A percentile compares a stretch with the other conserved stretches of the same genome.
phyloP scores from a whole-genome alignment of 2,797 vertebrate species.

The Sebastiscus albofasciatus region DNA sequence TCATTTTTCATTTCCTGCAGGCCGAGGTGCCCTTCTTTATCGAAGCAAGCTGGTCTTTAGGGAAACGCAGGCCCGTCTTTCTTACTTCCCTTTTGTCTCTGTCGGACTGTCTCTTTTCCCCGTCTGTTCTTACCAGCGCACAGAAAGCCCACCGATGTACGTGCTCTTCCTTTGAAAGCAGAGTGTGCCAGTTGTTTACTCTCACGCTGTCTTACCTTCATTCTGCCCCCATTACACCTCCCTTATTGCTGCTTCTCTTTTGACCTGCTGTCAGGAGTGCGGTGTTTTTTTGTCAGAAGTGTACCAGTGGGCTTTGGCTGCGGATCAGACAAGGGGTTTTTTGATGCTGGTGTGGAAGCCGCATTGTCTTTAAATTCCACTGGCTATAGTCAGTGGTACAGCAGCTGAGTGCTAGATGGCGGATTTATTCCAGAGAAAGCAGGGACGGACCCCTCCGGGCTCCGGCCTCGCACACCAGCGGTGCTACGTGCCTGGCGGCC shows the following conservation, averaged over 20 bases:
- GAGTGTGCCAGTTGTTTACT: constrained; percentile 27
- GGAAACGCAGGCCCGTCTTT: constrained; percentile 47
- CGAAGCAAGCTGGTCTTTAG: constrained; percentile 64
- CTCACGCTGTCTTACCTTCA: constrained; percentile 16
- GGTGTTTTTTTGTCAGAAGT: neutral
- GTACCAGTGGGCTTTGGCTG: constrained; percentile 46
- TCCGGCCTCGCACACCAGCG: constrained; percentile 47
- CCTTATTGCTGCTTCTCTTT: constrained; percentile 32
- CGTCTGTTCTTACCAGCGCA: neutral
- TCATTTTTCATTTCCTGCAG: constrained; percentile 76
- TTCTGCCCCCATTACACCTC: constrained; percentile 20
- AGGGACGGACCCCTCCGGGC: constrained; percentile 41
- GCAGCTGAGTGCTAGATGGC: constrained; percentile 20
- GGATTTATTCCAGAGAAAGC: constrained; percentile 40
- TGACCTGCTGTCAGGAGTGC: constrained; percentile 34
- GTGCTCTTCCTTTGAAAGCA: constrained; percentile 19
- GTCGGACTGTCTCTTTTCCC: neutral
- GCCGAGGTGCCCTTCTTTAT: constrained; percentile 64
- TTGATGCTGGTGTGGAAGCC: constrained; percentile 47
- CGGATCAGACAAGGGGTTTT: constrained; percentile 43
- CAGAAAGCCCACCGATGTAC: constrained; percentile 3
- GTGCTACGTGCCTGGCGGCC: constrained; percentile 59
- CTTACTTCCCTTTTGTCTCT: constrained; percentile 18
- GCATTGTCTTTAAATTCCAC: constrained; percentile 66
- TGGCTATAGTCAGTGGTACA: constrained; percentile 32